A percentile compares a stretch with the other conserved stretches of the same genome.
Conservation (phyloP, 1,140 invertebrate genomes). For the Globodera rostochiensis region DNA sequence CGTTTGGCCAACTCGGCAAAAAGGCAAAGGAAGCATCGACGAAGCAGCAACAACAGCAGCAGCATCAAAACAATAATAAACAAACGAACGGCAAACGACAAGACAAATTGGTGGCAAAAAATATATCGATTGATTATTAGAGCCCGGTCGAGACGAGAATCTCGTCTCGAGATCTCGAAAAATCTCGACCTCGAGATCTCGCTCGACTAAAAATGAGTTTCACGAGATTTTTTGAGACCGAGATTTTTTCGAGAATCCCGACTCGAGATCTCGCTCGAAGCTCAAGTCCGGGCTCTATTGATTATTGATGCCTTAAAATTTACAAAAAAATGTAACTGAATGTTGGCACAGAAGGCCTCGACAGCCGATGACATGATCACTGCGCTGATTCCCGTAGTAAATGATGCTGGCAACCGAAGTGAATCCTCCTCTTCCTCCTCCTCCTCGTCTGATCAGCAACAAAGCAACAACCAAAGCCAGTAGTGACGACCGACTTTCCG, state of each 20-base stretch:
- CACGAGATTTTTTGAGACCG: no score
- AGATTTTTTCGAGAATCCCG: no score
- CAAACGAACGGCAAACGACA: slow-evolving; percentile 10
- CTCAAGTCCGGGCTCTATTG: no score
- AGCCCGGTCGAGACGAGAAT: no score
- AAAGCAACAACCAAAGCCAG: neutral
- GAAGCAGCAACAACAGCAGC: neutral
- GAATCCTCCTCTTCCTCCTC: neutral
- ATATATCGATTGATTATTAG: neutral
- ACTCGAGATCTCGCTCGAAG: no score
- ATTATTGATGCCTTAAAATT: no score
- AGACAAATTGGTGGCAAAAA: neutral
- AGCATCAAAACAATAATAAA: neutral
- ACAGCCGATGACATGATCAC: slow-evolving; percentile 3
- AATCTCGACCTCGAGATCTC: no score
- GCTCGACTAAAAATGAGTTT: no score
- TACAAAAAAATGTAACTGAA: neutral
- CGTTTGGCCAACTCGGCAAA: neutral
- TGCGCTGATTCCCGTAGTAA: neutral
- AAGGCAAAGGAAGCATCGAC: neutral
- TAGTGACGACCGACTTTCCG: neutral
- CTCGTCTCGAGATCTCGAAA: no score
- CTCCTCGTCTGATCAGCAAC: neutral
- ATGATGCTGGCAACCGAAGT: neutral
- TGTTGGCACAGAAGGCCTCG: neutral